A percentile compares a stretch with the other conserved stretches of the same genome.
Evolutionary conservation across 2,113 vertebrate species (phyloP).

Genomic region (Eonycteris spelaea): DNA sequence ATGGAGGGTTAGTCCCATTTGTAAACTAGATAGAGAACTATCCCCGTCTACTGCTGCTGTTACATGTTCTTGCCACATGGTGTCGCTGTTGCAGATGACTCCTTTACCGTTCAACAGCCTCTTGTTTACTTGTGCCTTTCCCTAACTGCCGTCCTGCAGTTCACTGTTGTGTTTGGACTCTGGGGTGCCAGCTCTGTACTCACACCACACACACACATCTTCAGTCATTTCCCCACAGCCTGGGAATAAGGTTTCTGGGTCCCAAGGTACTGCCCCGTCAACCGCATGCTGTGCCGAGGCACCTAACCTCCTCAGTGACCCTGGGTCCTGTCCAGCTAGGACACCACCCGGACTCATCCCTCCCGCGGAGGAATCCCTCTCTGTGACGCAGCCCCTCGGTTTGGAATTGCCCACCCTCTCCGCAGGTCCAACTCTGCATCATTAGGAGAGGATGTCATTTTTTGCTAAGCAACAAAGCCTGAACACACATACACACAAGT

Average conservation of each 20-base stretch:
- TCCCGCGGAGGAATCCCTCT: not conserved
- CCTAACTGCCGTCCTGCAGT: not conserved
- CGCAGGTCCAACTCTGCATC: not conserved
- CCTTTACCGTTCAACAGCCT: rapidly evolving
- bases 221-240: not conserved
- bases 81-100: not conserved
- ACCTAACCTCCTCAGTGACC: no score
- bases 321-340: not conserved
- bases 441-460: not conserved
- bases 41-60: not conserved
- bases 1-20: rapidly evolving
- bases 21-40: rapidly evolving
- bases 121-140: not conserved
- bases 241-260: not conserved
- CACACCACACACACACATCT: rapidly evolving
- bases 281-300: not conserved
- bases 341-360: not conserved
- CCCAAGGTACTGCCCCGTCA: not conserved
- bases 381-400: rapidly evolving
- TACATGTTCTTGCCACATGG: not conserved
- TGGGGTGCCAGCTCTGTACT: not conserved
- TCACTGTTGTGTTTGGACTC: rapidly evolving
- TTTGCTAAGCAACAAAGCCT: rapidly evolving
- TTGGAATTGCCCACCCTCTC: not conserved
- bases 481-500: rapidly evolving